phyloP scores from a whole-genome alignment of 1,140 invertebrate genomes.

The Zaprionus lachaisei region DNA sequence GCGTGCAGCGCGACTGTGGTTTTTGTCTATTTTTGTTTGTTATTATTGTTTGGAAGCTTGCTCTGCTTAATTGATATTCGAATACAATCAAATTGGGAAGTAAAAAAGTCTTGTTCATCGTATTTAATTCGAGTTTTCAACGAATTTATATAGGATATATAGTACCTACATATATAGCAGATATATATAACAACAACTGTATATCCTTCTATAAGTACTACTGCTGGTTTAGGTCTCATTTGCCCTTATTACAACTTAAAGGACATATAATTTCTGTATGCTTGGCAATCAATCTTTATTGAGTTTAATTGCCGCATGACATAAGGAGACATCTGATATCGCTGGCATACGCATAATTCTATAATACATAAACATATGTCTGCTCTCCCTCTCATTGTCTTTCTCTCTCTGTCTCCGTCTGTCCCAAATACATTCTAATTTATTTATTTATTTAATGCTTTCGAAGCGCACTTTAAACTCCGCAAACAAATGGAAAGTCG shows the following conservation, averaged over 20 bases:
- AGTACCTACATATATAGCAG: too few relatives aligned
- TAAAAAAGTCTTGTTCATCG: background rate
- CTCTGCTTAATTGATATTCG: background rate
- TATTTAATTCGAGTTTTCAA: background rate
- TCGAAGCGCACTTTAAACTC: background rate
- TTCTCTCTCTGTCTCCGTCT: background rate
- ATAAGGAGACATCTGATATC: background rate
- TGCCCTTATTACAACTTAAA: background rate
- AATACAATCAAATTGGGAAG: background rate
- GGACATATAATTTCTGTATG: background rate
- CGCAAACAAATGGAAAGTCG: background rate
- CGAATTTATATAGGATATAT: background rate
- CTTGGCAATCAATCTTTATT: constrained; percentile 14
- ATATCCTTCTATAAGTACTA: background rate
- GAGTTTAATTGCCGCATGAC: background rate
- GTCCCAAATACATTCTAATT: constrained; percentile 28
- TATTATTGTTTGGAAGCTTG: too few relatives aligned
- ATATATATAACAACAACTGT: background rate
- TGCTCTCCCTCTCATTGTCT: background rate
- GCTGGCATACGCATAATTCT: background rate
- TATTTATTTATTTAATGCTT: constrained; percentile 35
- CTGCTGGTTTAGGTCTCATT: background rate
- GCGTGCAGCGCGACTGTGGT: too few relatives aligned
- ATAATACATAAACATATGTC: background rate
- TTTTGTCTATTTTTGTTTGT: too few relatives aligned